These are phyloP conservation scores for Mythimna vitellina DNA, from an alignment of 2,888 invertebrate genomes.

Conservation along the genomic window DNA sequence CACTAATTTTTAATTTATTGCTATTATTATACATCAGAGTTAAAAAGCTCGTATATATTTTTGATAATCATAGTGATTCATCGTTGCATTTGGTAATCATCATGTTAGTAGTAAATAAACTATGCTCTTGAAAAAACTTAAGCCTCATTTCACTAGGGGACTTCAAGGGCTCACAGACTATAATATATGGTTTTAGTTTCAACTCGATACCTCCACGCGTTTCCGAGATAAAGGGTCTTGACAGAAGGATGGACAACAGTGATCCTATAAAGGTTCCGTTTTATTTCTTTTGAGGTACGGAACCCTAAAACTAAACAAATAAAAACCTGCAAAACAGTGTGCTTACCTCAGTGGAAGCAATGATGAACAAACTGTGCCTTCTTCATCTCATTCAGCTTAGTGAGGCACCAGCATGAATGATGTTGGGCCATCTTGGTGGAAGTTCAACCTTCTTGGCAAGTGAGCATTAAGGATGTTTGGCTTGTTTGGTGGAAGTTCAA, in stretches of 20 bases:
- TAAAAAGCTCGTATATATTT: conserved; percentile 90
- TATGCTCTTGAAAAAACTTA: too few species aligned
- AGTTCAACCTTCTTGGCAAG: conserved; percentile 89
- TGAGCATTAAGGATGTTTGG: conserved; percentile 97
- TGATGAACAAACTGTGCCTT: conserved; percentile 99
- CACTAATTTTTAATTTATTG: not conserved
- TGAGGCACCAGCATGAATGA: too few species aligned
- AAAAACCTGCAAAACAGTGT: not conserved
- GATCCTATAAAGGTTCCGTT: too few species aligned
- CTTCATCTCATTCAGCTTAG: conserved; percentile 97
- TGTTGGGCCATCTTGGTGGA: too few species aligned
- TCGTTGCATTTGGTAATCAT: conserved; percentile 88
- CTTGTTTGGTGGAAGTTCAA: conserved; percentile 96
- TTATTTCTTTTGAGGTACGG: too few species aligned
- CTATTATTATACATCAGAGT: conserved; percentile 79
- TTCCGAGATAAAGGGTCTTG: too few species aligned
- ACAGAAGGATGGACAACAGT: too few species aligned
- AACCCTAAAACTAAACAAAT: too few species aligned
- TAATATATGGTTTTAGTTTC: too few species aligned
- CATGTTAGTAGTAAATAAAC: conserved; percentile 66
- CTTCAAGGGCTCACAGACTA: too few species aligned
- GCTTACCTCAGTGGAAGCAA: conserved; percentile 98
- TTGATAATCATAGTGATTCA: conserved; percentile 88
- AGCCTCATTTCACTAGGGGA: too few species aligned
- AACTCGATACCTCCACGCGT: too few species aligned